Evolutionary conservation across 2,888 invertebrate species (phyloP).

Genomic region (Lottia gigantea): DNA sequence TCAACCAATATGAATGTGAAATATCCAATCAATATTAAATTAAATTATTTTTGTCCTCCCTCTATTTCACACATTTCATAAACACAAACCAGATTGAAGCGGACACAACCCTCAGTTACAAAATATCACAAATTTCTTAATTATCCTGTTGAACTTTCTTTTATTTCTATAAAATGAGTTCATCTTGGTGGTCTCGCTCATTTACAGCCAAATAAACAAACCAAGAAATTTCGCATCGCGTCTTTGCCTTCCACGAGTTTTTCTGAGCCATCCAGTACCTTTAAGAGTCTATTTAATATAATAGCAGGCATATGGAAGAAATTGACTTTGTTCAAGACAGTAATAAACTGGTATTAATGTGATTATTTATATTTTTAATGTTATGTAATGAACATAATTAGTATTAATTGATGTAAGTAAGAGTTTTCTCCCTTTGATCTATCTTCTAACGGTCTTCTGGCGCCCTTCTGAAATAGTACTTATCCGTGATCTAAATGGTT

Average conservation of each 20-base stretch:
- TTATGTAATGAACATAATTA: conserved; percentile 4
- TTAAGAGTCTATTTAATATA: conserved; percentile 1
- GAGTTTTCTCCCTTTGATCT: conserved; percentile 5
- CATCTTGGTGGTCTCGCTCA: conserved; percentile 10
- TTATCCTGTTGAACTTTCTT: not conserved
- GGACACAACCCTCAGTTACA: no score
- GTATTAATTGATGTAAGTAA: not conserved
- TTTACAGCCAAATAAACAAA: conserved; percentile 6
- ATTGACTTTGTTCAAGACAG: not conserved
- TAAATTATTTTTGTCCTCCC: no score
- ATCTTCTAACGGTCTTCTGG: no score
- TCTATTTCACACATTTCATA: no score
- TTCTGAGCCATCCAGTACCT: not conserved
- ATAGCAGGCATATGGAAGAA: not conserved
- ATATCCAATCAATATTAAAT: no score
- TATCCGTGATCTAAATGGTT: no score
- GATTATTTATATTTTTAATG: conserved; percentile 9
- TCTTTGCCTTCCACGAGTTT: not conserved
- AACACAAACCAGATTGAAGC: no score
- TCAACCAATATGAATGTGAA: no score
- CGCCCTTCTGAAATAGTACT: no score
- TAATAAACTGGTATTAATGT: not conserved
- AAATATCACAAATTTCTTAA: not conserved
- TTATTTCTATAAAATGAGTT: not conserved
- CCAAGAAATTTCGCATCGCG: not conserved